These are phyloP conservation scores for Calephelis virginiensis DNA, from an alignment of 1,140 invertebrate genomes.

Conservation along the genomic window DNA sequence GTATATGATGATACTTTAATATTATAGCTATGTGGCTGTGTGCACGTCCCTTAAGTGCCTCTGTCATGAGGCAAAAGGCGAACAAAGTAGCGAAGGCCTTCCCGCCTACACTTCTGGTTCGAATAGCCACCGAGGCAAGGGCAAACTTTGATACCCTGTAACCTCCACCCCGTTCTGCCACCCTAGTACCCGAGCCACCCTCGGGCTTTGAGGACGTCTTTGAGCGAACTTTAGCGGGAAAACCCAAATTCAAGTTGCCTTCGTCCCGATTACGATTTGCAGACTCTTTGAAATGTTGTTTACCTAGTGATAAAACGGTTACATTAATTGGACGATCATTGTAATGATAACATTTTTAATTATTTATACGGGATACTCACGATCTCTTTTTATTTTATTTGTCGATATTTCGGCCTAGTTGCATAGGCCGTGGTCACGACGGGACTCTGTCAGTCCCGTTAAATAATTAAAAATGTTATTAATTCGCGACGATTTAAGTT, in stretches of 20 bases:
- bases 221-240: slow-evolving; percentile 72
- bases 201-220: slow-evolving; percentile 72
- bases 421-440: no score
- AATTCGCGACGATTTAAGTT: no score
- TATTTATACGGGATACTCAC: no score
- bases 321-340: slow-evolving; percentile 11
- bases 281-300: slow-evolving; percentile 71
- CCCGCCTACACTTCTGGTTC: slow-evolving; percentile 54
- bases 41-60: slow-evolving; percentile 72
- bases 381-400: no score
- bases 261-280: slow-evolving; percentile 67
- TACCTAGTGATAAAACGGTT: slow-evolving; percentile 42
- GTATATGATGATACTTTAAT: slow-evolving; percentile 56
- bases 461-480: no score
- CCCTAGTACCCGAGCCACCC: slow-evolving; percentile 66
- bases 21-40: slow-evolving; percentile 50
- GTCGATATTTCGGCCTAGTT: no score
- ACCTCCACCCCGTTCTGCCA: slow-evolving; percentile 54
- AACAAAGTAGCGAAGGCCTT: slow-evolving; percentile 62
- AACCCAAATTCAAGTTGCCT: slow-evolving; percentile 66
- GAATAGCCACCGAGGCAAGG: slow-evolving; percentile 60
- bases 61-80: slow-evolving; percentile 71
- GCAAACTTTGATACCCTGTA: slow-evolving; percentile 70
- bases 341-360: no score
- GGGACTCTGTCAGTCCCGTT: no score